Percentiles rank a stretch among this genome's conserved stretches.
Evolutionary conservation across 1,140 invertebrate genomes (phyloP).

Genomic region (Gonioctena quinquepunctata): DNA sequence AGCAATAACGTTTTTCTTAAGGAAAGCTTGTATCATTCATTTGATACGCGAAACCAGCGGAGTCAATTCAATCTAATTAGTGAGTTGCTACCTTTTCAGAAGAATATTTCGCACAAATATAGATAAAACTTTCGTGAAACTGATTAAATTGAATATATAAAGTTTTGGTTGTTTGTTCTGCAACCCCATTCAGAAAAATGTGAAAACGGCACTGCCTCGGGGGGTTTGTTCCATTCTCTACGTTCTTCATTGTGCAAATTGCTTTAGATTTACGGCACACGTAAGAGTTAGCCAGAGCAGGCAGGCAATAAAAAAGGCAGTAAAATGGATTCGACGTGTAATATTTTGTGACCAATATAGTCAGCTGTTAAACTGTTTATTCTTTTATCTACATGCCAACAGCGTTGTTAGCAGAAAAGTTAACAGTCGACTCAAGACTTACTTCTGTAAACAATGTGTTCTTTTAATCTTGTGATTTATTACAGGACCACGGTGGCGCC

Average conservation of each 20-base stretch:
- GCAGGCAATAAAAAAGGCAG: conserved; percentile 23
- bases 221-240: not conserved
- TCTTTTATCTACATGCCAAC: conserved; percentile 24
- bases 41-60: no score
- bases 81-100: no score
- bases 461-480: conserved; percentile 26
- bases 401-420: conserved; percentile 21
- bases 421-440: conserved; percentile 23
- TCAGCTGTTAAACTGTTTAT: conserved; percentile 30
- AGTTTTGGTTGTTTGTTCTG: no score
- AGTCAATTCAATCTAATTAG: no score
- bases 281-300: not conserved
- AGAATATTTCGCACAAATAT: no score
- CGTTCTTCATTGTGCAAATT: not conserved
- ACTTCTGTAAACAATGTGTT: conserved; percentile 22
- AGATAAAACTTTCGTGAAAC: no score
- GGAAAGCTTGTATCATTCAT: no score
- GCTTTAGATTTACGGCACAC: not conserved
- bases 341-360: conserved; percentile 40
- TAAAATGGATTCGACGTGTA: conserved; percentile 37
- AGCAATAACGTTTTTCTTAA: no score
- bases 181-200: no score
- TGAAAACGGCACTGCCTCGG: not conserved
- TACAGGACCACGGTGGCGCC: conserved; percentile 11
- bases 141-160: no score